phyloP scores from a whole-genome alignment of 2,888 invertebrate genomes.

The Hypena proboscidalis region DNA sequence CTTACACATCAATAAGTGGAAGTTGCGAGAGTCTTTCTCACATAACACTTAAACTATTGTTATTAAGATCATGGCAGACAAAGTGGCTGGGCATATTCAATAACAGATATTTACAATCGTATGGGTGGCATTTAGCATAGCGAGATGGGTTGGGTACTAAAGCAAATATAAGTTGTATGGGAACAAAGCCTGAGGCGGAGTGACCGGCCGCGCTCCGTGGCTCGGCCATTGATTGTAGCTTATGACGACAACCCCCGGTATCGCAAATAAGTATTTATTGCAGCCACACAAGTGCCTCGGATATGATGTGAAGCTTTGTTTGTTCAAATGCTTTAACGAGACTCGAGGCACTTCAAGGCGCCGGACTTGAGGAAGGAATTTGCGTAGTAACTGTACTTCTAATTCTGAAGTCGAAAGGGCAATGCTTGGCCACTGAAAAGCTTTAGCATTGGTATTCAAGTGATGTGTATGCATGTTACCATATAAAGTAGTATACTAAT shows the following conservation, averaged over 20 bases:
- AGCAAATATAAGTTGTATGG: slow-evolving; percentile 53
- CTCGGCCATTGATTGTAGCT: slow-evolving; percentile 78
- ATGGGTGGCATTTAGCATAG: slow-evolving; percentile 63
- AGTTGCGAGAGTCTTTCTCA: slow-evolving; percentile 29
- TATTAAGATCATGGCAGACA: slow-evolving; percentile 31
- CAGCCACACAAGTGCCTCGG: slow-evolving; percentile 60
- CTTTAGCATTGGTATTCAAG: background rate
- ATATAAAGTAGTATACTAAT: no score
- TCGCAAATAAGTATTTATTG: slow-evolving; percentile 82
- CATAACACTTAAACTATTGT: slow-evolving; percentile 30
- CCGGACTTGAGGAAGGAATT: slow-evolving; percentile 3
- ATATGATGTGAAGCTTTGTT: slow-evolving; percentile 49
- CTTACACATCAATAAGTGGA: slow-evolving; percentile 15
- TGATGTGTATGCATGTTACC: background rate
- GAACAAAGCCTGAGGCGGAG: slow-evolving; percentile 73
- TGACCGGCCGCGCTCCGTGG: slow-evolving; percentile 58
- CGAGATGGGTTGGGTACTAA: slow-evolving; percentile 38
- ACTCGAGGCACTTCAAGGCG: slow-evolving; percentile 13
- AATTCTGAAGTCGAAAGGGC: slow-evolving; percentile 10
- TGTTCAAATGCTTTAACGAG: slow-evolving; percentile 42
- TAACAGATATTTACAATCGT: slow-evolving; percentile 64
- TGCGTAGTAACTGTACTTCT: slow-evolving; percentile 2
- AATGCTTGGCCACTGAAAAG: slow-evolving; percentile 9
- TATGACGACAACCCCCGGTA: slow-evolving; percentile 79
- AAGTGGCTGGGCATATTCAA: slow-evolving; percentile 47